These are phyloP conservation scores for Heliconius ismenius DNA, from an alignment of 2,888 invertebrate genomes.

Conservation along the genomic window DNA sequence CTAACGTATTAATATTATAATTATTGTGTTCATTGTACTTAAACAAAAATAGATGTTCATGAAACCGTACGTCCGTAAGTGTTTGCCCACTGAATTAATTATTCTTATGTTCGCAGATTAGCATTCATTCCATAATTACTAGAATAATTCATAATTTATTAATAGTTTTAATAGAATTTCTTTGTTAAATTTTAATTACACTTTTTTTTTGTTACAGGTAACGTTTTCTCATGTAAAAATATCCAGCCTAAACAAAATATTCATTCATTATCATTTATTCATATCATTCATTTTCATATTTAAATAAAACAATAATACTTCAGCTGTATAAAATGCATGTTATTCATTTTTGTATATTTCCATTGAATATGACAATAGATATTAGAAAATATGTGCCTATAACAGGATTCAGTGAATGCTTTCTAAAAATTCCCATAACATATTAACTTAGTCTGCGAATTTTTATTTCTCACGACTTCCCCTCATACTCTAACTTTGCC, in stretches of 20 bases:
- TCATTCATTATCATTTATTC: too few relatives aligned
- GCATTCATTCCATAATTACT: background rate
- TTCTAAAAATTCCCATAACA: background rate
- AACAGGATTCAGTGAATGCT: background rate
- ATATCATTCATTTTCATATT: background rate
- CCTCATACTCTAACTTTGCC: conserved; percentile 29
- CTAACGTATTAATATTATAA: background rate
- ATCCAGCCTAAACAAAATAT: background rate
- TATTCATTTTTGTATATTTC: background rate
- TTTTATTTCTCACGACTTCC: conserved; percentile 3
- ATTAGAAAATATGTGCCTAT: background rate
- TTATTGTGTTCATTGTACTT: conserved; percentile 10
- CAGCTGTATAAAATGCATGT: background rate
- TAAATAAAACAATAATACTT: background rate
- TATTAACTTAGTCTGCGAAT: background rate
- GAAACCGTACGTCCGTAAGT: conserved; percentile 18
- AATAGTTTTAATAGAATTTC: background rate
- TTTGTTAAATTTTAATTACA: background rate
- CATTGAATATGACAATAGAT: background rate
- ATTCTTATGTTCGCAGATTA: conserved; percentile 3
- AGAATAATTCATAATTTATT: background rate
- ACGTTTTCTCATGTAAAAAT: conserved; percentile 9
- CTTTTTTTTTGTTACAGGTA: conserved; percentile 38
- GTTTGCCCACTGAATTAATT: conserved; percentile 15
- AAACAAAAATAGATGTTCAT: conserved; percentile 13